Percentiles rank a stretch among this genome's conserved stretches.
Conservation (phyloP, 2,113 vertebrate genomes). For the Dicentrarchus labrax region DNA sequence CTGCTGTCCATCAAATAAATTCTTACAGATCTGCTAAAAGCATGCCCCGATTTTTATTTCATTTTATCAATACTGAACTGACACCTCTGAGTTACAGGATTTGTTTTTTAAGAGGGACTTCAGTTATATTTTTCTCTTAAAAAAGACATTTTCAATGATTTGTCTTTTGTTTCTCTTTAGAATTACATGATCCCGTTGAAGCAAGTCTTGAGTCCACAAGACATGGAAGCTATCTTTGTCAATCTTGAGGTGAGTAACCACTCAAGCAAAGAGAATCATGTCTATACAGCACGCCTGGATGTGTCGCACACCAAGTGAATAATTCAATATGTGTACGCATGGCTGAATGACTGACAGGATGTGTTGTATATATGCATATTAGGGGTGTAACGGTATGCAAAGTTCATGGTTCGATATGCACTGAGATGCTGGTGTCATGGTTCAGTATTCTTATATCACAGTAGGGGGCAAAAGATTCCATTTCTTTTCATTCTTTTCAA, state of each 20-base stretch:
- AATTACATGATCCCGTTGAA: slow-evolving; percentile 95
- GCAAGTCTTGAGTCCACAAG: slow-evolving; percentile 89
- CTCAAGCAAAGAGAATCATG: slow-evolving; percentile 8
- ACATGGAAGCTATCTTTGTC: slow-evolving; percentile 95
- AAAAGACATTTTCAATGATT: not conserved
- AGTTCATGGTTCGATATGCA: not conserved
- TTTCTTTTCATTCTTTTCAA: not conserved
- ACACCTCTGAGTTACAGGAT: not conserved
- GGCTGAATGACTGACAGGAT: slow-evolving; percentile 36
- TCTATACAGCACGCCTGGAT: slow-evolving; percentile 7
- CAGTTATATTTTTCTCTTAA: too few relatives aligned
- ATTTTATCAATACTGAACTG: not conserved
- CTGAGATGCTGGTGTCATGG: not conserved
- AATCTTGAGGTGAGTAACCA: slow-evolving; percentile 91
- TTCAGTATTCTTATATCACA: slow-evolving; percentile 14
- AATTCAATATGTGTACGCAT: slow-evolving; percentile 43
- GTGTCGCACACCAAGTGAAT: slow-evolving; percentile 25
- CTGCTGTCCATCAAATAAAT: slow-evolving; percentile 12
- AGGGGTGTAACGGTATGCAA: not conserved
- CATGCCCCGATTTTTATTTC: not conserved
- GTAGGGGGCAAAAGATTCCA: not conserved
- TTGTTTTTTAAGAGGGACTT: not conserved
- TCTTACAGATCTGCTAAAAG: slow-evolving; percentile 28
- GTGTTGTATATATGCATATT: not conserved
- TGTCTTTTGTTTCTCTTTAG: slow-evolving; percentile 75